Evolutionary conservation across 2,888 invertebrate species (phyloP).

Genomic region (Seira ritae): DNA sequence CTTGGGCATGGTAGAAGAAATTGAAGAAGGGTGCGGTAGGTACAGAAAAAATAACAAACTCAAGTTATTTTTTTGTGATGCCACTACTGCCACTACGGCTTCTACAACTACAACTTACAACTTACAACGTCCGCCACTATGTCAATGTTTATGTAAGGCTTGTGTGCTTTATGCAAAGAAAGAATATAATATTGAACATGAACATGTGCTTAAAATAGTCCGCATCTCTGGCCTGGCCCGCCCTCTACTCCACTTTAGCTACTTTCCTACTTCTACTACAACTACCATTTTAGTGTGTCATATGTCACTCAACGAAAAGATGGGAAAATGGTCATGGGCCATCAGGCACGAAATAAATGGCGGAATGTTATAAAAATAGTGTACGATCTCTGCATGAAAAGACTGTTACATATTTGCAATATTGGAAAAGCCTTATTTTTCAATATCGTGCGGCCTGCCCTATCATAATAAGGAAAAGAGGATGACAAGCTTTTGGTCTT

Average conservation of each 20-base stretch:
- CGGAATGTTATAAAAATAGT: constrained; percentile 2
- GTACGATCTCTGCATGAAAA: background rate
- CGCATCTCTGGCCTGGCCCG: background rate
- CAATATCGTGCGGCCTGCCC: background rate
- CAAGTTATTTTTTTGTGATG: background rate
- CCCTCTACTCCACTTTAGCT: background rate
- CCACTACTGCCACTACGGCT: background rate
- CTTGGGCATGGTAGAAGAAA: background rate
- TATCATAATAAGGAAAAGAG: background rate
- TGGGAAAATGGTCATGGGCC: constrained; percentile 35
- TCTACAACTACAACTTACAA: too few relatives aligned
- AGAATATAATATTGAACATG: too few relatives aligned
- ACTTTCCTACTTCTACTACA: too few relatives aligned
- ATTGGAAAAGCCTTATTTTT: background rate
- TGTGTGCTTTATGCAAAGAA: background rate
- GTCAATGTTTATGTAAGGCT: constrained; percentile 13
- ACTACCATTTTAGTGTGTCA: background rate
- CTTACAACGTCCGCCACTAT: background rate
- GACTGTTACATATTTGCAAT: too few relatives aligned
- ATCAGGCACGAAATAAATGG: constrained; percentile 24
- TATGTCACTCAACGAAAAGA: constrained; percentile 12
- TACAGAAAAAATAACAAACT: constrained; percentile 1
- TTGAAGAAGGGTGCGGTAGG: background rate
- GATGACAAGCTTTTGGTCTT: background rate
- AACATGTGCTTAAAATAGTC: background rate